These are phyloP conservation scores for Garra rufa DNA, from an alignment of 2,113 vertebrate species.

Conservation along the genomic window DNA sequence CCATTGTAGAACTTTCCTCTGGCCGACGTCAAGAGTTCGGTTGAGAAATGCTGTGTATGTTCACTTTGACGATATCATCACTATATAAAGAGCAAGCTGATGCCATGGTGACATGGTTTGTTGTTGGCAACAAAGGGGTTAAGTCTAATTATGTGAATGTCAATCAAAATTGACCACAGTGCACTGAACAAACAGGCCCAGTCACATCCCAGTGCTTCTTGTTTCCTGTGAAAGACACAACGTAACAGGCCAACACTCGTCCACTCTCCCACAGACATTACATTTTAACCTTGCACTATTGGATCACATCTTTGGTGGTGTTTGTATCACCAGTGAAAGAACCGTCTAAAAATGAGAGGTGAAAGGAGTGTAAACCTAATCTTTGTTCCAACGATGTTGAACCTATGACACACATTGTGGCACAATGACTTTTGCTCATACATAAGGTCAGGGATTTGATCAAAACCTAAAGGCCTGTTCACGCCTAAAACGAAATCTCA, in stretches of 20 bases:
- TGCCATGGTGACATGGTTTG: slow-evolving; percentile 55
- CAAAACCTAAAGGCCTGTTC: background rate
- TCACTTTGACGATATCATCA: slow-evolving; percentile 16
- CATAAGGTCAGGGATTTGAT: background rate
- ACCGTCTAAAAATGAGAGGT: background rate
- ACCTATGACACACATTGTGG: background rate
- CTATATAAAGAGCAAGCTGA: slow-evolving; percentile 51
- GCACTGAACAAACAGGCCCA: slow-evolving; percentile 46
- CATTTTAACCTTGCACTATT: slow-evolving; percentile 13
- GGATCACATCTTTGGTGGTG: background rate
- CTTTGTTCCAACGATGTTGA: background rate
- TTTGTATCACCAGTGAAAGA: background rate
- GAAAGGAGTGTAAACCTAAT: background rate
- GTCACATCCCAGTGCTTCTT: slow-evolving; percentile 44
- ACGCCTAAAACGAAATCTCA: background rate
- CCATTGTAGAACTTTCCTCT: slow-evolving; percentile 58
- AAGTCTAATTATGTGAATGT: slow-evolving; percentile 38
- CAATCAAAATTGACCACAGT: slow-evolving; percentile 39
- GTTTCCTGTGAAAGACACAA: background rate
- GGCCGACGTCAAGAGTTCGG: slow-evolving; percentile 36
- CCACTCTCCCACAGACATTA: background rate
- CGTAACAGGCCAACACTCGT: background rate
- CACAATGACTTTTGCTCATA: background rate
- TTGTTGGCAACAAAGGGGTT: slow-evolving; percentile 58
- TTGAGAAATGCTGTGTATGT: slow-evolving; percentile 46